Percentiles rank a stretch among this genome's conserved stretches.
Evolutionary conservation across 2,113 vertebrate species (phyloP).

Genomic region (Oreochromis aureus): DNA sequence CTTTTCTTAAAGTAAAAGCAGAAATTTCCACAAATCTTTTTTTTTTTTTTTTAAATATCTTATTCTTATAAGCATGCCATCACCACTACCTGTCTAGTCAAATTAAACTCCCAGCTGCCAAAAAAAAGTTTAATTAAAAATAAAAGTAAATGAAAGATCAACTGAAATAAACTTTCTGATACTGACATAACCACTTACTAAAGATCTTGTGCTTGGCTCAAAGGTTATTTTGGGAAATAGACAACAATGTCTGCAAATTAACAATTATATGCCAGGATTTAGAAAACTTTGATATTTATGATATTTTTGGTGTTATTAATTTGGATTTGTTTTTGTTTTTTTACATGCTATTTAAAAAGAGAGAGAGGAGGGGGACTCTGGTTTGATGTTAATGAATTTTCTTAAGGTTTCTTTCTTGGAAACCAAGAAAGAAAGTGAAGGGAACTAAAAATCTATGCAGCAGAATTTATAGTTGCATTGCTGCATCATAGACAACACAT

Average conservation of each 20-base stretch:
- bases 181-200: background rate
- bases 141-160: background rate
- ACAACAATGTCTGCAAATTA: background rate
- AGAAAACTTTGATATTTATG: background rate
- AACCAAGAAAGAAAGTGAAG: background rate
- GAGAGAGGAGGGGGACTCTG: background rate
- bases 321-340: background rate
- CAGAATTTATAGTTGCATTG: background rate
- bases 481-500: background rate
- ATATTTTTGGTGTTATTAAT: background rate
- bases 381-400: background rate
- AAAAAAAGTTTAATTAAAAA: background rate
- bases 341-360: background rate
- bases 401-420: background rate
- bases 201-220: background rate
- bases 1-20: background rate
- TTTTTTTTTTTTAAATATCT: too few species aligned
- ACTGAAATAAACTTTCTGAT: background rate
- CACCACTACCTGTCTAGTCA: background rate
- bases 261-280: background rate
- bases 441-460: background rate
- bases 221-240: background rate
- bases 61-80: background rate
- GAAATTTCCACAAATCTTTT: background rate
- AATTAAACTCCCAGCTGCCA: background rate